phyloP scores from a whole-genome alignment of 2,113 vertebrate species.

The Sylvia atricapilla region DNA sequence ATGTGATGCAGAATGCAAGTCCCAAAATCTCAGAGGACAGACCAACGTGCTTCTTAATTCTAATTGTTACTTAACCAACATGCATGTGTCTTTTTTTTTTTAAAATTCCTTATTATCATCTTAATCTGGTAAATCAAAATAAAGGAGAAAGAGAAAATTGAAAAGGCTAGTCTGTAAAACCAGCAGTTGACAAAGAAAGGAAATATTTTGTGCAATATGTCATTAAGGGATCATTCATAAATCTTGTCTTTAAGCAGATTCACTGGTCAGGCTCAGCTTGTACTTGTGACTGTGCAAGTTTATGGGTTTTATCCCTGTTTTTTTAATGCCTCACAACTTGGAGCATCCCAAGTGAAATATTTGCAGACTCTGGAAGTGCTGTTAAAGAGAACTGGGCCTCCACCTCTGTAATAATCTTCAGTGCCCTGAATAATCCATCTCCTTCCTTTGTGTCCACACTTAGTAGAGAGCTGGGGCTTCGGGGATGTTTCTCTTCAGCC shows the following conservation, averaged over 20 bases:
- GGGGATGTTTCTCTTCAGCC: neutral
- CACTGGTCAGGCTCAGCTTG: neutral
- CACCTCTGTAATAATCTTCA: neutral
- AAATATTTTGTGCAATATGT: neutral
- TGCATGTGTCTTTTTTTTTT: neutral
- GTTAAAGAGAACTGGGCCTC: neutral
- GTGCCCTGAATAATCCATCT: neutral
- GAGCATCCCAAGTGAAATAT: neutral
- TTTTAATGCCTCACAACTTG: neutral
- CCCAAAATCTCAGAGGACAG: neutral
- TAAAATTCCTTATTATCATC: neutral
- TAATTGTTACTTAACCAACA: neutral
- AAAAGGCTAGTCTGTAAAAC: neutral
- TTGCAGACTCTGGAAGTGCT: neutral
- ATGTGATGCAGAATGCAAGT: neutral
- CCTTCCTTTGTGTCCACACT: neutral
- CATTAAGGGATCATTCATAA: neutral
- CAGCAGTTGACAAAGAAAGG: neutral
- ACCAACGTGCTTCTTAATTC: neutral
- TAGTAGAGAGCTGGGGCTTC: neutral
- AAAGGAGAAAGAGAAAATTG: neutral
- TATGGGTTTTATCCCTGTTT: too few relatives aligned
- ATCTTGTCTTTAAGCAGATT: neutral
- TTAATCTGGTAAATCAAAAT: neutral
- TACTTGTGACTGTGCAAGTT: neutral